Evolutionary conservation across 2,888 invertebrate species (phyloP).

Genomic region (Amaurobius ferox): DNA sequence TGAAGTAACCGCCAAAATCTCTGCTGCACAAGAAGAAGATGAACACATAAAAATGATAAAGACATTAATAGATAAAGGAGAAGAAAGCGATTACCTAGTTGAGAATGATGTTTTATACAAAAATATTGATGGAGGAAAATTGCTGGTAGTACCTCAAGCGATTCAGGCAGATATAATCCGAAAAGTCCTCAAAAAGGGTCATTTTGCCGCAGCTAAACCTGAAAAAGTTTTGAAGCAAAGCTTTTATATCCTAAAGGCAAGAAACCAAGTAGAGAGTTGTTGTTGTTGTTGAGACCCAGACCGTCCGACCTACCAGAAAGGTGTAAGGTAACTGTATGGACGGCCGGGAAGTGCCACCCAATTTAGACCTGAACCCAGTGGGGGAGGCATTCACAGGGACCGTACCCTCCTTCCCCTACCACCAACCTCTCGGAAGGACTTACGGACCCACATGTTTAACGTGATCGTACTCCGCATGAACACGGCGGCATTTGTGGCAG

Average conservation of each 20-base stretch:
- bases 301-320: too few relatives aligned
- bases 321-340: too few relatives aligned
- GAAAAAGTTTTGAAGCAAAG: not conserved
- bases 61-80: not conserved
- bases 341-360: too few relatives aligned
- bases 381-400: too few relatives aligned
- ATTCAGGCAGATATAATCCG: conserved; percentile 22
- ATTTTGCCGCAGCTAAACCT: conserved; percentile 6
- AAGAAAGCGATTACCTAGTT: not conserved
- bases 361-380: too few relatives aligned
- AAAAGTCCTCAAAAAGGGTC: not conserved
- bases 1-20: not conserved
- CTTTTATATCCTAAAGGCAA: conserved; percentile 10
- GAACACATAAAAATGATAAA: not conserved
- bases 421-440: too few relatives aligned
- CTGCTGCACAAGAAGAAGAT: conserved; percentile 15
- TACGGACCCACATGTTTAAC: too few relatives aligned
- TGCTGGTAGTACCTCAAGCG: not conserved
- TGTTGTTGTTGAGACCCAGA: too few relatives aligned
- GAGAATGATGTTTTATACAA: conserved; percentile 19
- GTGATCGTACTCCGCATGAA: too few relatives aligned
- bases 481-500: too few relatives aligned
- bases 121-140: not conserved
- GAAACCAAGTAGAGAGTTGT: conserved; percentile 10
- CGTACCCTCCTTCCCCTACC: too few relatives aligned